Evolutionary conservation across 2,113 vertebrate genomes (phyloP).

Genomic region (Menidia beryllina): DNA sequence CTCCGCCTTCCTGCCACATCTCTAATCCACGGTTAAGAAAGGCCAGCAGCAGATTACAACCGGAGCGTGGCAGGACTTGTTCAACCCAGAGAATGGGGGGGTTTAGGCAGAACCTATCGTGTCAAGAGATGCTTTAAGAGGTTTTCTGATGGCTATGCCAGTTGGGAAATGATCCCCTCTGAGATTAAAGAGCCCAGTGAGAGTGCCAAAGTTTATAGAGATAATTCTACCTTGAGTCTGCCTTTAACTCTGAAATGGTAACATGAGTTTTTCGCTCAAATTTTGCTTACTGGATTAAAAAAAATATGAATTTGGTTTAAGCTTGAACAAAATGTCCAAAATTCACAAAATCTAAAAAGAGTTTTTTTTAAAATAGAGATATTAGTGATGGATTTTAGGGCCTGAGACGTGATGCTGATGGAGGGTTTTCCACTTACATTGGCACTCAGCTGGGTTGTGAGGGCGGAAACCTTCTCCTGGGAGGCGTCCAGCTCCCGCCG

Average conservation of each 20-base stretch:
- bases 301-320: too few relatives aligned
- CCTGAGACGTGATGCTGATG: not conserved
- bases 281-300: too few relatives aligned
- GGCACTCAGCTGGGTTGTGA: slow-evolving; percentile 96
- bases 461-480: slow-evolving; percentile 97
- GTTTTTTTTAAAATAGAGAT: too few relatives aligned
- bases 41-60: slow-evolving; percentile 32
- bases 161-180: slow-evolving; percentile 53
- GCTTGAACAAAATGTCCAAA: too few relatives aligned
- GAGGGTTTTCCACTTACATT: slow-evolving; percentile 94
- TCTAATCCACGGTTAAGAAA: slow-evolving; percentile 39
- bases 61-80: slow-evolving; percentile 57
- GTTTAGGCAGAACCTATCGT: slow-evolving; percentile 31
- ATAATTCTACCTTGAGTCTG: too few relatives aligned
- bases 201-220: too few relatives aligned
- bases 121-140: slow-evolving; percentile 44
- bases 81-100: slow-evolving; percentile 27
- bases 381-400: not conserved
- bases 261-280: too few relatives aligned
- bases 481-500: slow-evolving; percentile 95
- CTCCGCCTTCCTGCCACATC: slow-evolving; percentile 41
- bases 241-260: too few relatives aligned
- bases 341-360: too few relatives aligned
- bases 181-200: not conserved
- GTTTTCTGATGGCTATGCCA: slow-evolving; percentile 35